These are phyloP conservation scores for Myotis davidii DNA, from an alignment of 2,113 vertebrate genomes.

Conservation along the genomic window DNA sequence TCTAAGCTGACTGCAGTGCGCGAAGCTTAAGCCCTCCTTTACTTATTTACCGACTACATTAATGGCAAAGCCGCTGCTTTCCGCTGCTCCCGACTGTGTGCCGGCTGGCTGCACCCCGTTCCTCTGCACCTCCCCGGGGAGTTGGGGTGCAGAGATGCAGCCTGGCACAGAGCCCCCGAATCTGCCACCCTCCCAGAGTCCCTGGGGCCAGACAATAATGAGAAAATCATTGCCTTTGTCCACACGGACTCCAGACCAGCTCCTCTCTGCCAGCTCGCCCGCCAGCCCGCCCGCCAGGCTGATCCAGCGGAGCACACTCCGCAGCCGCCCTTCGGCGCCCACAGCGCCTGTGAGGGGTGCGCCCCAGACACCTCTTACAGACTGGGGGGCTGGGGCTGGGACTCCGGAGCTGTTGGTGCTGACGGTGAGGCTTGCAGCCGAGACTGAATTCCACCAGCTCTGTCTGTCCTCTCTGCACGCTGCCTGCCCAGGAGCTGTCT, in stretches of 20 bases:
- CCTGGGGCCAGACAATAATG: rapidly evolving
- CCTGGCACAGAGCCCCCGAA: neutral
- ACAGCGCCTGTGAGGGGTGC: neutral
- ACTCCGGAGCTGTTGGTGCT: rapidly evolving
- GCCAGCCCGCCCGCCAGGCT: too few species aligned
- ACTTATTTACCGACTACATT: slow-evolving; percentile 92
- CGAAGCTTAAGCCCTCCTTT: slow-evolving; percentile 88
- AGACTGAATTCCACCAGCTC: neutral
- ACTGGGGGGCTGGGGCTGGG: neutral
- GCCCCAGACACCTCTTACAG: neutral
- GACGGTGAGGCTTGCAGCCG: neutral
- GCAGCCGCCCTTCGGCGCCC: neutral
- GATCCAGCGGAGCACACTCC: neutral
- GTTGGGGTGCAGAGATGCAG: neutral
- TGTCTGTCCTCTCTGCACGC: rapidly evolving
- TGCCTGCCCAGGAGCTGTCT: neutral
- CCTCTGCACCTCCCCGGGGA: neutral
- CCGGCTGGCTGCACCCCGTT: neutral
- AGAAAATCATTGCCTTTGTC: neutral
- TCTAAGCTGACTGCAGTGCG: slow-evolving; percentile 88
- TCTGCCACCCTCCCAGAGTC: neutral
- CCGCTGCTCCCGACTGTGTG: slow-evolving; percentile 2
- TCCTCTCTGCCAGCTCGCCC: neutral
- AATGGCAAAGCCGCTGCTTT: slow-evolving; percentile 79
- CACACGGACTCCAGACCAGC: neutral